Evolutionary conservation across 2,888 invertebrate genomes (phyloP).

Genomic region (Geotrupes spiniger): DNA sequence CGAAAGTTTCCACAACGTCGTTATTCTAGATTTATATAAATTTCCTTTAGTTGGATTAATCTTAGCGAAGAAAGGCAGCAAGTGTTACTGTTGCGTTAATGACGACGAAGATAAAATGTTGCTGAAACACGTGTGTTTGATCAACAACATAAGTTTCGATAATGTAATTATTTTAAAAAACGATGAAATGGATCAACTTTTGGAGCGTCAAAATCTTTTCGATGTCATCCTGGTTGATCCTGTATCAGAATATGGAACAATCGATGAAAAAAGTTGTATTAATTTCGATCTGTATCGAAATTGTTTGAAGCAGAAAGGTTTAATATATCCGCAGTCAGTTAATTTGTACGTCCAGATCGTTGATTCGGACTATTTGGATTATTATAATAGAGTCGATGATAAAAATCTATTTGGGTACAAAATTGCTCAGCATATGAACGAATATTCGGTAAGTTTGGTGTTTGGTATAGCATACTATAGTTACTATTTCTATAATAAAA

Average conservation of each 20-base stretch:
- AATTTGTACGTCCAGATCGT: conserved; percentile 58
- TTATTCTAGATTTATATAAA: conserved; percentile 59
- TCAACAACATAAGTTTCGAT: conserved; percentile 47
- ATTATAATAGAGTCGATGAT: conserved; percentile 58
- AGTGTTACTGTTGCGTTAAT: conserved; percentile 47
- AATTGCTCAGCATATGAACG: conserved; percentile 58
- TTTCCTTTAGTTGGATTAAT: conserved; percentile 63
- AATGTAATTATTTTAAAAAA: conserved; percentile 36
- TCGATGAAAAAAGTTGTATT: conserved; percentile 48
- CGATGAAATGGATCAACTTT: not conserved
- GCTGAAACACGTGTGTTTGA: conserved; percentile 48
- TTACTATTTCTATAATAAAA: too few relatives aligned
- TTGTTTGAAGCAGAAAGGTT: conserved; percentile 36
- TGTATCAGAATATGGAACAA: conserved; percentile 58
- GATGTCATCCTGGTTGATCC: conserved; percentile 58
- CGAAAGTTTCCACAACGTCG: conserved; percentile 46
- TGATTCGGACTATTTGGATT: conserved; percentile 59
- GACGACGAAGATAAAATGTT: conserved; percentile 48
- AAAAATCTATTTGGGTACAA: conserved; percentile 55
- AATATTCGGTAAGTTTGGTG: conserved; percentile 54
- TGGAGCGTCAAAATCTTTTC: conserved; percentile 32
- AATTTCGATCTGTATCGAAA: conserved; percentile 41
- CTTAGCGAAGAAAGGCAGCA: conserved; percentile 53
- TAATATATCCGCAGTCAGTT: conserved; percentile 52
- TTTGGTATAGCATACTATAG: not conserved